Conservation (phyloP, 2,113 vertebrate genomes). For the Noturus placidus region DNA sequence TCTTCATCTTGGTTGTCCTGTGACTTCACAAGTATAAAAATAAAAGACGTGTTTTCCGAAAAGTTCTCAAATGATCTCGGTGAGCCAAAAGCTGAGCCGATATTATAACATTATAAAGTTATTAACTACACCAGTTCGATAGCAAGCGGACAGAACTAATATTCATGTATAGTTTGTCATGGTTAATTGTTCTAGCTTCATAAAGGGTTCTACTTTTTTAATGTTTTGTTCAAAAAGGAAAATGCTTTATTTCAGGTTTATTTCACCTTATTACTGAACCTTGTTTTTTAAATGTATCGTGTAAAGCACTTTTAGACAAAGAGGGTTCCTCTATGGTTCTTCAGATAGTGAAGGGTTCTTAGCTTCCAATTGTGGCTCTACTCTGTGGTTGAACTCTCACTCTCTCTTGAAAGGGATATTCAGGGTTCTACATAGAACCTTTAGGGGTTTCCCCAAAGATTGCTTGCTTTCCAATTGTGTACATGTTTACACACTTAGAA, state of each 20-base stretch:
- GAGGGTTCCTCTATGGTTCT: neutral
- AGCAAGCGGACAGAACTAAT: neutral
- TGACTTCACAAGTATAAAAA: neutral
- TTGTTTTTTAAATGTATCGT: neutral
- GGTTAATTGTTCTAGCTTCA: neutral
- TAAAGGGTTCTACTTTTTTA: neutral
- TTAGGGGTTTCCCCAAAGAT: neutral
- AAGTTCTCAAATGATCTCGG: neutral
- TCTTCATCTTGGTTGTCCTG: neutral
- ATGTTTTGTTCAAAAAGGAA: neutral
- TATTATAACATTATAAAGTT: neutral
- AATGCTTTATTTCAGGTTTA: neutral
- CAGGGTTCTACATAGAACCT: neutral
- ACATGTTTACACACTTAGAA: neutral
- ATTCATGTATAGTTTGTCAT: neutral
- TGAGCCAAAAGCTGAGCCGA: neutral
- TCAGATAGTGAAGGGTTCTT: neutral
- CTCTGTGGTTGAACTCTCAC: neutral
- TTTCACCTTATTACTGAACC: neutral
- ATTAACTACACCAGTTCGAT: neutral
- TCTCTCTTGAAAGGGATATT: neutral
- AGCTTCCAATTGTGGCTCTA: neutral
- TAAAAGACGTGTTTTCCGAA: neutral
- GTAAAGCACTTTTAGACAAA: neutral
- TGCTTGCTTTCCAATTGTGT: neutral